These are phyloP conservation scores for Acleris holmiana DNA, from an alignment of 2,888 invertebrate genomes.

Conservation along the genomic window DNA sequence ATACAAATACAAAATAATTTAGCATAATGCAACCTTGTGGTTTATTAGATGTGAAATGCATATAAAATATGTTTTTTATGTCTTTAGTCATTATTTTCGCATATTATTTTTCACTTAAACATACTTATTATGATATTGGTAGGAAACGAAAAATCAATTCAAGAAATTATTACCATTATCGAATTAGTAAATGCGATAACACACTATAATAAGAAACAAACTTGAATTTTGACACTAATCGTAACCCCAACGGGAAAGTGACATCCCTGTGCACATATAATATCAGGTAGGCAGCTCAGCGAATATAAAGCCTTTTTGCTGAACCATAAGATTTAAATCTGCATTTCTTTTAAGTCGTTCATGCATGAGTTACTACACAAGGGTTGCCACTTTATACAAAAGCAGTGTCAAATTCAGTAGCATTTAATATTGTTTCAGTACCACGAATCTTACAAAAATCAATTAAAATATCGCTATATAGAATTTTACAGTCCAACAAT, in stretches of 20 bases:
- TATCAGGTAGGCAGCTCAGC: too few species aligned
- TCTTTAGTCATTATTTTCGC: background rate
- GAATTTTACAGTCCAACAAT: conserved; percentile 44
- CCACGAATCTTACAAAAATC: conserved; percentile 16
- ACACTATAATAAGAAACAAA: background rate
- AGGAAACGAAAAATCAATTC: conserved; percentile 9
- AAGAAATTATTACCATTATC: background rate
- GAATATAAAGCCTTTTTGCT: too few species aligned
- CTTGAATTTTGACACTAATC: background rate
- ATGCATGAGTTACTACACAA: too few species aligned
- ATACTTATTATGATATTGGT: conserved; percentile 30
- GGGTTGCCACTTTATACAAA: too few species aligned
- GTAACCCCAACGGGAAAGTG: too few species aligned
- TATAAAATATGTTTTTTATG: background rate
- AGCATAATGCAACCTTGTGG: too few species aligned
- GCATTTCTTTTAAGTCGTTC: too few species aligned
- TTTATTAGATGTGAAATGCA: background rate
- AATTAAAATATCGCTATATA: conserved; percentile 26
- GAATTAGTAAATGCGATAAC: conserved; percentile 22
- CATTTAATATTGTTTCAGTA: background rate
- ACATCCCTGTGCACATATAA: background rate
- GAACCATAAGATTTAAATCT: too few species aligned
- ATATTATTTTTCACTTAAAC: conserved; percentile 10
- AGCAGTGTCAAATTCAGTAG: background rate
- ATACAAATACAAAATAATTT: too few species aligned